These are phyloP conservation scores for Incurvaria masculella DNA, from an alignment of 2,888 invertebrate species.

Conservation along the genomic window DNA sequence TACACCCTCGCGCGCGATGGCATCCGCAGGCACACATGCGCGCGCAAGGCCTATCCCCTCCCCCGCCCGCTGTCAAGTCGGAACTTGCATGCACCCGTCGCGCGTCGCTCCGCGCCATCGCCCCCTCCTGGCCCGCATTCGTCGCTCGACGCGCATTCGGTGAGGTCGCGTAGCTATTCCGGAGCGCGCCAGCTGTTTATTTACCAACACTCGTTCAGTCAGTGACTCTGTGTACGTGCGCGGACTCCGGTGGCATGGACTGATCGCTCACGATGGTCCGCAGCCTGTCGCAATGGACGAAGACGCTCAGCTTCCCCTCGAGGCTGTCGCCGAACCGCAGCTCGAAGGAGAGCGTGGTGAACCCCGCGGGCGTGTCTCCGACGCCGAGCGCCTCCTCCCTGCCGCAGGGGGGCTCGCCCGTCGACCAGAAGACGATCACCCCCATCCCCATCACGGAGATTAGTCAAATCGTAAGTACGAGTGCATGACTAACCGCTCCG, in stretches of 20 bases:
- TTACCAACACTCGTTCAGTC: conserved; percentile 26
- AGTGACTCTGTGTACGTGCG: conserved; percentile 29
- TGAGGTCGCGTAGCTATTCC: conserved; percentile 28
- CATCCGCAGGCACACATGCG: not conserved
- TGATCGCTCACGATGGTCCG: conserved; percentile 70
- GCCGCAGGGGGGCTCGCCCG: conserved; percentile 50
- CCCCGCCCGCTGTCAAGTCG: conserved; percentile 29
- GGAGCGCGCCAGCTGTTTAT: conserved; percentile 2
- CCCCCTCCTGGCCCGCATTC: conserved; percentile 31
- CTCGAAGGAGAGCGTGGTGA: conserved; percentile 67
- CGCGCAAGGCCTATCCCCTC: not conserved
- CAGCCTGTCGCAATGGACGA: conserved; percentile 87
- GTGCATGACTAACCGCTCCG: not conserved
- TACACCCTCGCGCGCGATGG: too few relatives aligned
- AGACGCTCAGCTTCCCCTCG: conserved; percentile 86
- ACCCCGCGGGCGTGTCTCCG: conserved; percentile 58
- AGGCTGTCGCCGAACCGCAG: conserved; percentile 79
- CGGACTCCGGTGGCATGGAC: conserved; percentile 37
- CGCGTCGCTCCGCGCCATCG: conserved; percentile 19
- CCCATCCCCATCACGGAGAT: conserved; percentile 64
- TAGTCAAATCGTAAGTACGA: conserved; percentile 63
- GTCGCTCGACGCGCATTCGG: conserved; percentile 33
- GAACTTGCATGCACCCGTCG: conserved; percentile 37
- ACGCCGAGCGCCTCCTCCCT: conserved; percentile 59
- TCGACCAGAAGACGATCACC: conserved; percentile 49